These are phyloP conservation scores for Steinernema feltiae DNA, from an alignment of 1,140 invertebrate genomes.

Conservation along the genomic window DNA sequence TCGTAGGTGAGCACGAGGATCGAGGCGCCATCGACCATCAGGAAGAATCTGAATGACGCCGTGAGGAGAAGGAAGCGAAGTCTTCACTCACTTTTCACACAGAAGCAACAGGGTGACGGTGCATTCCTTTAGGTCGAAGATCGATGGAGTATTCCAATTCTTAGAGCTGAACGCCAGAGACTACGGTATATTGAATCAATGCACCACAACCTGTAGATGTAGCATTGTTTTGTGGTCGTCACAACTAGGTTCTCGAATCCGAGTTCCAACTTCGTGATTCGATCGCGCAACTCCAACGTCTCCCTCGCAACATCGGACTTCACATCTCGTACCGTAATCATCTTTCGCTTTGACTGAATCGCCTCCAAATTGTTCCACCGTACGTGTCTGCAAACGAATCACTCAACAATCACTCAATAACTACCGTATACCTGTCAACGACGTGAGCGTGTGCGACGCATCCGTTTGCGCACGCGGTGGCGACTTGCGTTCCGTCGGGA, in stretches of 20 bases:
- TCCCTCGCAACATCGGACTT: slow-evolving; percentile 67
- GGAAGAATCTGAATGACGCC: slow-evolving; percentile 72
- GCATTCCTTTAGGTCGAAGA: slow-evolving; percentile 68
- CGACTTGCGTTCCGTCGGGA: slow-evolving; percentile 85
- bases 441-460: slow-evolving; percentile 82
- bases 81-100: slow-evolving; percentile 70
- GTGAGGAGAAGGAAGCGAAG: background rate
- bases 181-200: background rate
- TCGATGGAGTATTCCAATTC: slow-evolving; percentile 83
- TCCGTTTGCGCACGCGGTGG: slow-evolving; percentile 82
- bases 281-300: slow-evolving; percentile 74
- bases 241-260: slow-evolving; percentile 79
- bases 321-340: slow-evolving; percentile 77
- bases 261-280: slow-evolving; percentile 71
- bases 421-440: slow-evolving; percentile 71
- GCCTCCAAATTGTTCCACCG: slow-evolving; percentile 79
- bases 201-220: slow-evolving; percentile 72
- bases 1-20: slow-evolving; percentile 80
- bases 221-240: slow-evolving; percentile 82
- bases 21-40: slow-evolving; percentile 72
- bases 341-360: slow-evolving; percentile 72
- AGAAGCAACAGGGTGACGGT: slow-evolving; percentile 74
- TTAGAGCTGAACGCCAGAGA: slow-evolving; percentile 62
- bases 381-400: slow-evolving; percentile 69
- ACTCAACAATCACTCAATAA: no score